Evolutionary conservation across 2,797 vertebrate genomes (phyloP).

Genomic region (Oryzias sinensis): DNA sequence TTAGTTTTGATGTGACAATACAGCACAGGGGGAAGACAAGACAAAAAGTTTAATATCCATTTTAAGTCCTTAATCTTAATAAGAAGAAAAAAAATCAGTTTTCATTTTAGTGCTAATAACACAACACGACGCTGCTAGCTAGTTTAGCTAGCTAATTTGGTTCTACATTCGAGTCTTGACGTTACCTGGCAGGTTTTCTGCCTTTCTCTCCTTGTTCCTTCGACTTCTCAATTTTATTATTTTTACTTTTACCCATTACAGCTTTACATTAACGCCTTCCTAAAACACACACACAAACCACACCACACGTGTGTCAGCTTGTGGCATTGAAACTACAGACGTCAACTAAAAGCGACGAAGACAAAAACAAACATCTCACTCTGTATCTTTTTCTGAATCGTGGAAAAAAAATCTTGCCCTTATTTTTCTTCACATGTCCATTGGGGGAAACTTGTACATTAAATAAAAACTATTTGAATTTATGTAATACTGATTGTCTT

Average conservation of each 20-base stretch:
- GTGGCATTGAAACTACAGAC: constrained; percentile 20
- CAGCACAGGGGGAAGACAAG: neutral
- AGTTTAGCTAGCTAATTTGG: constrained; percentile 1
- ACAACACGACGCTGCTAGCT: constrained; percentile 28
- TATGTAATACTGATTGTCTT: no score
- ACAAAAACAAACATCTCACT: constrained; percentile 25
- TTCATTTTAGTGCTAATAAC: constrained; percentile 12
- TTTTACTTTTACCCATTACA: constrained; percentile 68
- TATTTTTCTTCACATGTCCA: no score
- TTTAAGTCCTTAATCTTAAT: no score
- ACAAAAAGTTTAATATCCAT: neutral
- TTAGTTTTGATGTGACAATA: constrained; percentile 53
- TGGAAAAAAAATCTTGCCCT: no score
- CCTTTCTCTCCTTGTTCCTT: constrained; percentile 25
- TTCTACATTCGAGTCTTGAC: neutral
- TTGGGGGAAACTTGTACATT: no score
- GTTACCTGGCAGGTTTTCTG: constrained; percentile 50
- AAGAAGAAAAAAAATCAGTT: no score
- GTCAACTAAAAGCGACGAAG: neutral
- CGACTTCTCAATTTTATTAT: constrained; percentile 7
- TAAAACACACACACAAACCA: constrained; percentile 8
- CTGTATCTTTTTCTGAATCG: neutral
- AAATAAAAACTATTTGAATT: no score
- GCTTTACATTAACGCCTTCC: neutral
- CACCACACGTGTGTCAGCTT: constrained; percentile 31